These are phyloP conservation scores for Zaprionus ghesquierei DNA, from an alignment of 1,140 invertebrate genomes.

Conservation along the genomic window DNA sequence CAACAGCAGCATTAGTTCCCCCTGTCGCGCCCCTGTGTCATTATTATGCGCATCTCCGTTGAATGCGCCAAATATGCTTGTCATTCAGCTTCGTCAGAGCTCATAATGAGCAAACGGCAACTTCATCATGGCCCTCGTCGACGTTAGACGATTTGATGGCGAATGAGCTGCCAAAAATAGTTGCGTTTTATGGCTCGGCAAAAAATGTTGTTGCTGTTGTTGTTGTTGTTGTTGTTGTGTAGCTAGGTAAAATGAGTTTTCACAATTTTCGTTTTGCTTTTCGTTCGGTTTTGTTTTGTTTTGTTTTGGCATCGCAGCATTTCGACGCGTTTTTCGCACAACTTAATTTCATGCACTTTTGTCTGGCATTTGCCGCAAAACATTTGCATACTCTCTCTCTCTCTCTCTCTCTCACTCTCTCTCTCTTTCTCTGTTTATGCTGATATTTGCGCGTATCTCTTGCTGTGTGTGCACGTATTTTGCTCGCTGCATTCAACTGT, in stretches of 20 bases:
- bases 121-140: background rate
- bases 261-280: constrained; percentile 36
- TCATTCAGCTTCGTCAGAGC: constrained; percentile 12
- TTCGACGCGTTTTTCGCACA: constrained; percentile 18
- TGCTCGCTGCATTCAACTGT: constrained; percentile 39
- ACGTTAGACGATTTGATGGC: constrained; percentile 44
- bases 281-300: constrained; percentile 25
- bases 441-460: background rate
- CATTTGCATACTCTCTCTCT: constrained; percentile 40
- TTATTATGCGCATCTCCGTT: background rate
- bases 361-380: constrained; percentile 47
- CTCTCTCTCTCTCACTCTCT: background rate
- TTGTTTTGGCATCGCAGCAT: constrained; percentile 19
- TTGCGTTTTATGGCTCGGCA: constrained; percentile 67
- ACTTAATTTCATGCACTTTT: constrained; percentile 66
- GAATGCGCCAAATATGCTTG: constrained; percentile 10
- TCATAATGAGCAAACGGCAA: background rate
- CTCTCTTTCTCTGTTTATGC: background rate
- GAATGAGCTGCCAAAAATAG: constrained; percentile 77
- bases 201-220: constrained; percentile 33
- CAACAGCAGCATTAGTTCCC: background rate
- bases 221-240: constrained; percentile 9
- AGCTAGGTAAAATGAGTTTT: constrained; percentile 68
- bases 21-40: background rate
- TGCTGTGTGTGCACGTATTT: constrained; percentile 5